Evolutionary conservation across 2,797 vertebrate species (phyloP).

Genomic region (Myotis findleyi): DNA sequence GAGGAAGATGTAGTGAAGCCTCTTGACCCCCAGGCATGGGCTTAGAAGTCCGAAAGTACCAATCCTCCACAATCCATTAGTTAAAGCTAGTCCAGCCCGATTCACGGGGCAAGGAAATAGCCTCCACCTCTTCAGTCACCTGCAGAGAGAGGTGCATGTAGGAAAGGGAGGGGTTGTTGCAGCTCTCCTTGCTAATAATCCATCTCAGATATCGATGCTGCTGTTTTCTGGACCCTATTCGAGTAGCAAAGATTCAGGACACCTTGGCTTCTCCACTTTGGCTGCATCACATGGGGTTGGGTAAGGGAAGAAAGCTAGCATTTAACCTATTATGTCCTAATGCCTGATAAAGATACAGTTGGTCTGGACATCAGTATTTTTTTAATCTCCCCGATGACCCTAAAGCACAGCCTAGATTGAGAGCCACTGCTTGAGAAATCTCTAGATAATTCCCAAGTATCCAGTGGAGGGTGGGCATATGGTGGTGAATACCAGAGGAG

Average conservation of each 20-base stretch:
- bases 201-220: background rate
- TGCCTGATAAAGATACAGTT: background rate
- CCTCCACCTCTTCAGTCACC: background rate
- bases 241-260: background rate
- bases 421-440: background rate
- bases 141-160: background rate
- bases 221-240: background rate
- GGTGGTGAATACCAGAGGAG: background rate
- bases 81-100: background rate
- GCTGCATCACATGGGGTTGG: background rate
- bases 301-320: too few relatives aligned
- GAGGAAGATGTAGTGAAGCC: background rate
- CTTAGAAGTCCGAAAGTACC: background rate
- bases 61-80: background rate
- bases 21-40: background rate
- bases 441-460: constrained; percentile 19
- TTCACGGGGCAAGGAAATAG: background rate
- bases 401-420: background rate
- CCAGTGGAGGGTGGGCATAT: background rate
- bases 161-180: background rate
- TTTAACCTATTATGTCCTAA: too few relatives aligned
- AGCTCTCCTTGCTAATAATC: background rate
- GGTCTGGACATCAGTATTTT: background rate
- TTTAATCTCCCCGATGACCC: background rate
- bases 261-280: background rate